Conservation (phyloP, 2,113 vertebrate species). For the Erpornis zantholeuca region DNA sequence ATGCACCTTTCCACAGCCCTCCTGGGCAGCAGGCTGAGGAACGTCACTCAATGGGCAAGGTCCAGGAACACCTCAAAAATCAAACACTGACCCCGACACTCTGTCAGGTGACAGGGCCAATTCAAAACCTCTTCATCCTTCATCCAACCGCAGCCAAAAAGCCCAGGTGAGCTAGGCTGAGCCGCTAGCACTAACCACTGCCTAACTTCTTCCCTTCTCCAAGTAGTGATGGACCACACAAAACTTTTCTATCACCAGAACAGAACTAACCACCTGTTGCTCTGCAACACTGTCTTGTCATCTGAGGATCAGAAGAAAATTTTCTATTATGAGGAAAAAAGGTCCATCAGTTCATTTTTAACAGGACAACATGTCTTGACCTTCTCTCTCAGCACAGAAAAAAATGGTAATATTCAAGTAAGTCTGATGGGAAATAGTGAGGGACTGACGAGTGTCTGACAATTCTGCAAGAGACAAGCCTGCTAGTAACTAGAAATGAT, state of each 20-base stretch:
- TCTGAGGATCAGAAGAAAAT: neutral
- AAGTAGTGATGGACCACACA: neutral
- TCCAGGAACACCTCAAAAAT: neutral
- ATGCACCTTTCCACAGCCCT: neutral
- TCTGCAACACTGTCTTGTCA: neutral
- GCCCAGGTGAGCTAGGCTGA: neutral
- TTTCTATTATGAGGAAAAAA: neutral
- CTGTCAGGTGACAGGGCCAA: fast-evolving
- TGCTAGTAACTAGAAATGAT: neutral
- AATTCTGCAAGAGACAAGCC: neutral
- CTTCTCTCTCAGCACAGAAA: neutral
- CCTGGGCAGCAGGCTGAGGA: neutral
- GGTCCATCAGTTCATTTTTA: neutral
- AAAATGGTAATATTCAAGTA: neutral
- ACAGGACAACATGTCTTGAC: neutral
- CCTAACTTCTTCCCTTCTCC: neutral
- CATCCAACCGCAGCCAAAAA: neutral
- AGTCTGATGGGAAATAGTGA: neutral
- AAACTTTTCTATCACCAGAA: neutral
- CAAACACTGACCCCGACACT: neutral
- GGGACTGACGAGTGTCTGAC: neutral
- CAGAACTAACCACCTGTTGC: neutral
- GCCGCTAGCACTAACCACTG: neutral
- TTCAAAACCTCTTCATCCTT: neutral
- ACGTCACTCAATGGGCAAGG: neutral